These are phyloP conservation scores for Polyodon spathula DNA, from an alignment of 2,113 vertebrate species.

Conservation along the genomic window DNA sequence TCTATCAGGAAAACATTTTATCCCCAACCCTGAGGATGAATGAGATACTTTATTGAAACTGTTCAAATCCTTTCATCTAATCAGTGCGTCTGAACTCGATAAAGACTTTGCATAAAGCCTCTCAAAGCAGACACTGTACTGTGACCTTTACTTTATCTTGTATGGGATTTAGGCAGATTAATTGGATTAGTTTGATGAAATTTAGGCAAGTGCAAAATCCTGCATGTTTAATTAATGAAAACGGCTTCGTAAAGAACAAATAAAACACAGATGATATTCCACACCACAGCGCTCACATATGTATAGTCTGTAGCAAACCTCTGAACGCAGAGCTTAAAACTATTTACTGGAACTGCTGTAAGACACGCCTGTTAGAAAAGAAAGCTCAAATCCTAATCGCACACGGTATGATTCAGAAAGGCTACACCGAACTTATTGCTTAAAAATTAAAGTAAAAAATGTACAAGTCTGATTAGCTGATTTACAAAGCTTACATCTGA, in stretches of 20 bases:
- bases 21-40: slow-evolving; percentile 10
- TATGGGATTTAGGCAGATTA: slow-evolving; percentile 28
- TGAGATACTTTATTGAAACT: slow-evolving; percentile 18
- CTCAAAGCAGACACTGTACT: slow-evolving; percentile 18
- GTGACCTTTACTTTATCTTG: slow-evolving; percentile 34
- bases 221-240: slow-evolving; percentile 12
- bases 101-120: slow-evolving; percentile 21
- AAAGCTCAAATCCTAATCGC: background rate
- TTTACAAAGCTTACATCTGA: background rate
- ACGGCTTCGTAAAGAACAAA: slow-evolving; percentile 9
- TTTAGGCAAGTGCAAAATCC: slow-evolving; percentile 24
- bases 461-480: background rate
- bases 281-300: no score
- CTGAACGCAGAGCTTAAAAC: no score
- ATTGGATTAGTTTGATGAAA: slow-evolving; percentile 30
- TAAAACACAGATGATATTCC: no score
- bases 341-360: background rate
- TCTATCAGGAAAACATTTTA: no score
- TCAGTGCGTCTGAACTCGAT: slow-evolving; percentile 17
- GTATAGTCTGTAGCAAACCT: no score
- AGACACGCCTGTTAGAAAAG: background rate
- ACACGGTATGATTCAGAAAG: no score
- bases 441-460: background rate
- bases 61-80: slow-evolving; percentile 20
- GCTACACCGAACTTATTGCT: background rate